Base-by-base conservation (phyloP, 2,113 vertebrate species). In the Enhydra lutris region DNA sequence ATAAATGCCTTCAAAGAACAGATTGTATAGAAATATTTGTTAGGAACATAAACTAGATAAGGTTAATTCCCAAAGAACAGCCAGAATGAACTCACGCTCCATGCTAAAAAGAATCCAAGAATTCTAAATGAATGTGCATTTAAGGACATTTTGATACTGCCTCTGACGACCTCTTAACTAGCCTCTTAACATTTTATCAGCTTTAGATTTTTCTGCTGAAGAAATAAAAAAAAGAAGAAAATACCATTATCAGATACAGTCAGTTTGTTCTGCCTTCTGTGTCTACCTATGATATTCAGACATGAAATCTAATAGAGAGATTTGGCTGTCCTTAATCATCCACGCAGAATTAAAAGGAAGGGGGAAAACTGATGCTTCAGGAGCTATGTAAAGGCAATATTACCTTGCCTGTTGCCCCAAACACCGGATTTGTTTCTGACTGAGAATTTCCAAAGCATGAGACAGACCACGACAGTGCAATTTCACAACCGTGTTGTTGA, bases 361-460 rank as follows among this genome's bases (percentile, higher is more conserved):
- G 14, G 31, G 21, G 42, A 96, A 97, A 29, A 21, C 11, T 6
- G 1, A 15, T 97, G 88, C 88, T 23, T 89, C 12, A 1, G 31
- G 1, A 67, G 94, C 63, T 4, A 55, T 42, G 52, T 74, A 36
- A 79, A n/a, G 36, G 79, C 36, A 73, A 17, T 45, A 57, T 31
- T 31, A 4, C 26, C 34, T 55, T 88, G 73, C 89, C 36, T 89
- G 13, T 67, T 91, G 23, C 92, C 92, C 42, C 36, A 0, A 0
- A 69, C 20, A 69, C 8, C 45, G 57, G 47, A 87, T 81, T 86
- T 81, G 74, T 82, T 57, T 39, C 50, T 59, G 10, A 12, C 0
- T 55, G 29, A 97, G 93, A 97, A 91, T 94, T 96, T 88, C 45
- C 85, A 81, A 79, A 97, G 67, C 65, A 29, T 89, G 2, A 69